These are phyloP conservation scores for Pseudomyrmex sp. DNA, from an alignment of 1,140 invertebrate species.

Conservation along the genomic window DNA sequence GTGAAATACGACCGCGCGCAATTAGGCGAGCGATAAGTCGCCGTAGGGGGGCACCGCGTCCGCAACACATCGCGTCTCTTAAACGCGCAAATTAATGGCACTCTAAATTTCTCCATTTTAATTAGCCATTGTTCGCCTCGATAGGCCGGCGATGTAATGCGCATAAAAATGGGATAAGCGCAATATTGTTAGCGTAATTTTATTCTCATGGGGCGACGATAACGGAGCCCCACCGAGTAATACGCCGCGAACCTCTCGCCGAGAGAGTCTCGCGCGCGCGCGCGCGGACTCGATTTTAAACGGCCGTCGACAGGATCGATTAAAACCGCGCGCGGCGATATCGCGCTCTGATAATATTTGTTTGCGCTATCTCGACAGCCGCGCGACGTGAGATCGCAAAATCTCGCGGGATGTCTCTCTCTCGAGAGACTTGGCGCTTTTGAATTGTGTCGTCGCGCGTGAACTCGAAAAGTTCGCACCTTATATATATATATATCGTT, in stretches of 20 bases:
- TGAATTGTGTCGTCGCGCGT: conserved; percentile 29
- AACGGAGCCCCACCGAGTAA: conserved; percentile 19
- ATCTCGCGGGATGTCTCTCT: conserved; percentile 3
- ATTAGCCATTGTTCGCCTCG: conserved; percentile 65
- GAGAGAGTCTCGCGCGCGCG: not conserved
- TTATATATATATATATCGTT: too few species aligned
- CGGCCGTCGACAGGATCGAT: conserved; percentile 35
- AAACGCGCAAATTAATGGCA: conserved; percentile 43
- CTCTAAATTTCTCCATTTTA: conserved; percentile 62
- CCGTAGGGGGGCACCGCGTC: conserved; percentile 15
- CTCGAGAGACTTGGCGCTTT: not conserved
- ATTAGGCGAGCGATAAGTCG: conserved; percentile 56
- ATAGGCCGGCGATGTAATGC: conserved; percentile 28
- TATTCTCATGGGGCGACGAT: conserved; percentile 61
- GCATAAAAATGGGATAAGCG: conserved; percentile 62
- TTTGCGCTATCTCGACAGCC: conserved; percentile 43
- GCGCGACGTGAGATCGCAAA: conserved; percentile 16
- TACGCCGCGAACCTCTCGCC: too few species aligned
- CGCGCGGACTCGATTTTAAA: conserved; percentile 29
- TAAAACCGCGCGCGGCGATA: conserved; percentile 64
- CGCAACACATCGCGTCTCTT: conserved; percentile 38
- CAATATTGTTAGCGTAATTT: conserved; percentile 66
- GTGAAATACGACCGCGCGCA: conserved; percentile 50
- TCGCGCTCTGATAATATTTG: conserved; percentile 47
- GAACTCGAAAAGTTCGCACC: too few species aligned